Evolutionary conservation across 2,888 invertebrate genomes (phyloP), one percentile per base, ranked within the genome.

Genomic region (Andrena minutula): DNA sequence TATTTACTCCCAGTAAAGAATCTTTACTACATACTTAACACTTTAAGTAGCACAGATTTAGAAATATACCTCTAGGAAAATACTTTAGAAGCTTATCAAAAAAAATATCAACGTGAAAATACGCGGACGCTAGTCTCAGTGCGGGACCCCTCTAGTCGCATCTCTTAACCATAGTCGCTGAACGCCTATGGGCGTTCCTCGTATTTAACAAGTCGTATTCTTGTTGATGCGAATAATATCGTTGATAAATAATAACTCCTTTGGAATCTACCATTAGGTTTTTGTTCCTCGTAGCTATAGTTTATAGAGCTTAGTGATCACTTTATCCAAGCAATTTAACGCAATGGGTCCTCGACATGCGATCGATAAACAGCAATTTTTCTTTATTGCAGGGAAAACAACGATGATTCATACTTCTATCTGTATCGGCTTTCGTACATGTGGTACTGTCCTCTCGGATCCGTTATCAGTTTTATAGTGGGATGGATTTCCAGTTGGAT

Each of bases 381-480:
- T 60, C 69, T 53, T n/a, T 61, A 26, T 88, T 83, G 41, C 84
- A 89, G 88, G 26, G 49, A 69, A 10, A 32, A 26, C 3, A 64
- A 76, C 12, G 83, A 85, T 23, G 83, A 87, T 7, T 87, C 90
- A 2, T 89, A 91, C 66, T 91, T 93, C 74, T 93, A 93, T 74
- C 89, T 91, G 8, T 93, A 92, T 80, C 90, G 92, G 49, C 87
- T 93, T 75, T 93, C 93, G 5, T 92, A 93, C 81, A 85, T 93
- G 91, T 93, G 93, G 93, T 93, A 93, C 78, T 89, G 92, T 63
- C 91, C 92, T 1, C 47, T 93, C 26, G 92, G 93, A 53, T 92
- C 90, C 35, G 20, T 91, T 65, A 53, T 88, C 30, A 89, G 89
- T 60, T 23, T 91, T 5, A 10, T 87, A 63, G 58, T 86, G 7